A percentile compares a stretch with the other conserved stretches of the same genome.
These are phyloP conservation scores for Craniophora ligustri DNA, from an alignment of 2,888 invertebrate species.

Conservation along the genomic window DNA sequence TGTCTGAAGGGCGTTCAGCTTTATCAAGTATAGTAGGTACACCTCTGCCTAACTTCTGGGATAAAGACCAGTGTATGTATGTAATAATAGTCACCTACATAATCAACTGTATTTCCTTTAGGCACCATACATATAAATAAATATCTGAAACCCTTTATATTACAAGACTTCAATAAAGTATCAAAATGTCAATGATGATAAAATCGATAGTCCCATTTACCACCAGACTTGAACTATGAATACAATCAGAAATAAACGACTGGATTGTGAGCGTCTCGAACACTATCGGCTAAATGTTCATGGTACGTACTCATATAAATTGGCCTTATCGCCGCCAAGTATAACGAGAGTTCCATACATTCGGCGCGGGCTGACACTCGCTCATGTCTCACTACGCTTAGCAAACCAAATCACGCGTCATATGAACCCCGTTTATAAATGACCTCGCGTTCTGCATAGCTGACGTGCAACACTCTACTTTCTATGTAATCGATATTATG, in stretches of 20 bases:
- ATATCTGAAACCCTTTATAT: neutral
- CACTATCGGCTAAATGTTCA: conserved; percentile 57
- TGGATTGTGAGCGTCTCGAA: conserved; percentile 27
- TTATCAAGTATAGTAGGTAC: too few relatives aligned
- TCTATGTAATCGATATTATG: conserved; percentile 33
- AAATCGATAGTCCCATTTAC: conserved; percentile 22
- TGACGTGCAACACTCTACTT: conserved; percentile 32
- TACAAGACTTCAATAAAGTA: conserved; percentile 10
- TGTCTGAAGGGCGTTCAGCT: too few relatives aligned
- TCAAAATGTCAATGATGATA: conserved; percentile 2
- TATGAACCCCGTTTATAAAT: conserved; percentile 67
- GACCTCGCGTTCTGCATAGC: conserved; percentile 33
- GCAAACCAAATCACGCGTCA: conserved; percentile 79
- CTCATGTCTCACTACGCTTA: conserved; percentile 72
- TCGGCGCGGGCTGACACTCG: conserved; percentile 62
- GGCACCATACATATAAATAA: neutral
- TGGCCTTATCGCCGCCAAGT: conserved; percentile 66
- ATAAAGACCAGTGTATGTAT: too few relatives aligned
- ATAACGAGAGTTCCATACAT: conserved; percentile 68
- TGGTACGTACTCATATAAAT: conserved; percentile 61
- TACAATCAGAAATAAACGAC: conserved; percentile 32
- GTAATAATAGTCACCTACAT: too few relatives aligned
- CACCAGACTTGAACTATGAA: conserved; percentile 30
- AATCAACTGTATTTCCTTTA: too few relatives aligned
- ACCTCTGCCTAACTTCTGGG: too few relatives aligned